A percentile compares a stretch with the other conserved stretches of the same genome.
Conservation (phyloP, 2,797 vertebrate genomes). For the Liasis olivaceus region DNA sequence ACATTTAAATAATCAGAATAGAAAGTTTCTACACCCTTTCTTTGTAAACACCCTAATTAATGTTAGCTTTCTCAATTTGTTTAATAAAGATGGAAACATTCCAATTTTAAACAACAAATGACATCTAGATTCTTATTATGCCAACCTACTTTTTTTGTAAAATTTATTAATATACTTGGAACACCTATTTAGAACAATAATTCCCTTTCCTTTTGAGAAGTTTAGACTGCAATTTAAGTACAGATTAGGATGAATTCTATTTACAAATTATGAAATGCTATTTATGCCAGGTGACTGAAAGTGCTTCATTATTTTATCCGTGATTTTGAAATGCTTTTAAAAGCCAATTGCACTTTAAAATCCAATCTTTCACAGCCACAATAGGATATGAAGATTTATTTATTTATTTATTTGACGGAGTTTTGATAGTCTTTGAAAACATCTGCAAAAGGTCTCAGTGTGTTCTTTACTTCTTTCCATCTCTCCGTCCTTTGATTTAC, state of each 20-base stretch:
- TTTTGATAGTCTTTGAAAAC: background rate
- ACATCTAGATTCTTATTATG: background rate
- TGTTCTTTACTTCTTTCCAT: background rate
- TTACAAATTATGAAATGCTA: background rate
- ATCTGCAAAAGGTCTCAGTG: background rate
- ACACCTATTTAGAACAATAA: background rate
- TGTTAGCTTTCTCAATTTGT: background rate
- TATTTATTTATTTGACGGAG: background rate
- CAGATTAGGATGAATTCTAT: background rate
- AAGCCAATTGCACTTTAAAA: background rate
- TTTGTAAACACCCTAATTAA: background rate
- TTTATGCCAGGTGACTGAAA: background rate
- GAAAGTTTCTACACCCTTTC: background rate
- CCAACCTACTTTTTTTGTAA: background rate
- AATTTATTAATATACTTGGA: background rate
- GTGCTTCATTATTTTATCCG: background rate
- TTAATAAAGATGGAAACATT: background rate
- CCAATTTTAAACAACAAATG: background rate
- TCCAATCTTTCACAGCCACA: background rate
- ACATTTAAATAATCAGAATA: background rate
- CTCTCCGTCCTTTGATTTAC: background rate
- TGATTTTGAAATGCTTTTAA: background rate
- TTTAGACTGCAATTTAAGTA: background rate
- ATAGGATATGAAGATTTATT: background rate
- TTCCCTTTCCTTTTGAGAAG: background rate